Base-by-base conservation (phyloP, 1,140 invertebrate species). In the Pseudoatta argentina region DNA sequence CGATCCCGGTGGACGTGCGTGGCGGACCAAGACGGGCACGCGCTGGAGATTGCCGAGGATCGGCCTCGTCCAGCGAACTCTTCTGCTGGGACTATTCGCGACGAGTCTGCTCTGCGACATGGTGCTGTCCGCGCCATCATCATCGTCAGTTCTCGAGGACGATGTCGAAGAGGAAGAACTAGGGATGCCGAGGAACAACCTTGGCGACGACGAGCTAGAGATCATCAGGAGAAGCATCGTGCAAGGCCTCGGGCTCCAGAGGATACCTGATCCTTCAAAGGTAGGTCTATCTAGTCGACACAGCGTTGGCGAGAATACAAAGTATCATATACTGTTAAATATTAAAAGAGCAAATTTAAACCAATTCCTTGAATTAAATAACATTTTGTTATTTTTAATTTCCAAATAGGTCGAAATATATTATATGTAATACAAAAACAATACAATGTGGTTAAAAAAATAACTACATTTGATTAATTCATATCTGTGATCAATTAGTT, bases 221-320 rank as follows among this genome's bases (percentile, higher is more conserved):
- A 91, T 91, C 82, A 94, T 95, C 88, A 93, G 94, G 64, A 91
- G 91, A 30, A 95, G 94, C 89, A 95, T 95, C 83, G 89, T 95
- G 75, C 88, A 95, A 87, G 94, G 93, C 82, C 93, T 95, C 59
- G 95, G 95, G 59, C 92, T 95, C 39, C 87, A 93, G 57, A 94
- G 93, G 90, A 94, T 95, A 91, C 95, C 95, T 51, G 95, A 95
- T 92, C 92, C 93, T 72, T 92, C 94, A 53, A 95, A 95, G 94
- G 95, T 95, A 88, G 75, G 86, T 34, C 16, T 63, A 12, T 27
- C 27, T 27, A 2, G 6, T 16, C 18, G 1, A 48, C 27, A 48
- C n/a, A 18, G 14, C 10, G 14, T n/a, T 6, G 14, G 30, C 4
- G 10, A 24, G n/a, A 57, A 57, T n/a, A 30, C 16, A 14, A 39